Conservation (phyloP, 2,888 invertebrate genomes). For the Erebia ligea region DNA sequence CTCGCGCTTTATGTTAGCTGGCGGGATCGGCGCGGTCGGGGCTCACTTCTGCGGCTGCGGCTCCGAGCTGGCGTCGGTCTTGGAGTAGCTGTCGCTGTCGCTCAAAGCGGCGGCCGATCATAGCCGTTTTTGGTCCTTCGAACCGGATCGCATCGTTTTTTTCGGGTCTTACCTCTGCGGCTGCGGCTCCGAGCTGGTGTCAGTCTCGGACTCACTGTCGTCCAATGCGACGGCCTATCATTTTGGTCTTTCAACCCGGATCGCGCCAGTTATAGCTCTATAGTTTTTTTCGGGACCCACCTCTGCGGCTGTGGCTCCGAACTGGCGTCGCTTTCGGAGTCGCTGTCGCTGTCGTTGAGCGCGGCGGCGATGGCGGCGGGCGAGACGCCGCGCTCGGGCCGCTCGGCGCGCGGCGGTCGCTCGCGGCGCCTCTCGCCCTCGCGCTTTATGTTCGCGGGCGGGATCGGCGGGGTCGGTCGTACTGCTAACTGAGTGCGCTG, state of each 20-base stretch:
- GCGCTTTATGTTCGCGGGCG: slow-evolving; percentile 50
- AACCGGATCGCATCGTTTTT: too few species aligned
- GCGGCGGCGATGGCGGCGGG: slow-evolving; percentile 68
- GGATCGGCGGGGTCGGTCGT: slow-evolving; percentile 82
- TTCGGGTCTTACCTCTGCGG: neutral
- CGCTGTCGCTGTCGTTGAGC: slow-evolving; percentile 59
- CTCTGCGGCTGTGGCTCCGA: slow-evolving; percentile 49
- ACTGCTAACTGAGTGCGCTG: slow-evolving; percentile 79
- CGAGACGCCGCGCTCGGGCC: slow-evolving; percentile 59
- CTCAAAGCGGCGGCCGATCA: too few species aligned
- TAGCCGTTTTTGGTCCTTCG: too few species aligned
- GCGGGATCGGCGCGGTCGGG: too few species aligned
- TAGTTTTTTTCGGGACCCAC: too few species aligned
- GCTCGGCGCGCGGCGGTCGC: slow-evolving; percentile 53
- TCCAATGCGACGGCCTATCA: too few species aligned
- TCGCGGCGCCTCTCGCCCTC: slow-evolving; percentile 50
- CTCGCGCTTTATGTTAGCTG: too few species aligned
- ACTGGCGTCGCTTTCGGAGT: slow-evolving; percentile 57
- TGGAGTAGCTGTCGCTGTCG: slow-evolving; percentile 44
- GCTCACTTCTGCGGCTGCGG: neutral
- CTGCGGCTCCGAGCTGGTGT: too few species aligned
- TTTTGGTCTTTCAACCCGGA: too few species aligned
- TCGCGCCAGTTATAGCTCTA: too few species aligned
- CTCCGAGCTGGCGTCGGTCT: too few species aligned
- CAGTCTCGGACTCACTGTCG: too few species aligned